Evolutionary conservation across 1,140 invertebrate species (phyloP).

Genomic region (Trichonephila inaurata): DNA sequence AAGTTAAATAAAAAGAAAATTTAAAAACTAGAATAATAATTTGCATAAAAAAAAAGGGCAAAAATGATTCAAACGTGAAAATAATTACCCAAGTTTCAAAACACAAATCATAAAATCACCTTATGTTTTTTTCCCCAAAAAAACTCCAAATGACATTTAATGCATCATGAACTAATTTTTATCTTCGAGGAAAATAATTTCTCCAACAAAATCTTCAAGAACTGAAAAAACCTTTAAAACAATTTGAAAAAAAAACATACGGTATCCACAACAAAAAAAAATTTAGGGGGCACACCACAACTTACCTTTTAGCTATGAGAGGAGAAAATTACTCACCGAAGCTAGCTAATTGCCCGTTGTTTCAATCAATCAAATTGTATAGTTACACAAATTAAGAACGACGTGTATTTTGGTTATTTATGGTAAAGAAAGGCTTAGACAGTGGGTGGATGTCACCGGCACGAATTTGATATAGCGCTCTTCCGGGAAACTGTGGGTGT

Average conservation of each 20-base stretch:
- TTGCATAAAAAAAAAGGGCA: no score
- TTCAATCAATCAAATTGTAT: constrained; percentile 45
- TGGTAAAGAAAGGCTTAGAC: neutral
- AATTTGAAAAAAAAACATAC: neutral
- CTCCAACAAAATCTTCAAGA: no score
- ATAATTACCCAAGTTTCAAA: no score
- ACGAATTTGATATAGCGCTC: neutral
- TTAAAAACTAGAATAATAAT: no score
- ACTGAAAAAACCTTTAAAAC: neutral
- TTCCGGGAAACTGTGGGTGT: neutral
- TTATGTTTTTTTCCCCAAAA: no score
- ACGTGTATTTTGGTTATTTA: constrained; percentile 20
- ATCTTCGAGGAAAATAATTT: no score
- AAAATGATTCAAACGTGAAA: no score
- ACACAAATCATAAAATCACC: no score
- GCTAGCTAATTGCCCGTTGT: neutral
- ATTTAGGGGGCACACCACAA: neutral
- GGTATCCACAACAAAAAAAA: neutral
- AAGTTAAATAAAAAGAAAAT: no score
- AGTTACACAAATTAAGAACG: constrained; percentile 34
- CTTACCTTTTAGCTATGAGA: neutral
- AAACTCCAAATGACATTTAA: no score
- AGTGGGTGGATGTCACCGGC: neutral
- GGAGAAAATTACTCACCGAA: neutral
- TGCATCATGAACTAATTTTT: no score